Base-by-base conservation (phyloP, 2,888 invertebrate genomes). In the Aleiodes leptofemur region DNA sequence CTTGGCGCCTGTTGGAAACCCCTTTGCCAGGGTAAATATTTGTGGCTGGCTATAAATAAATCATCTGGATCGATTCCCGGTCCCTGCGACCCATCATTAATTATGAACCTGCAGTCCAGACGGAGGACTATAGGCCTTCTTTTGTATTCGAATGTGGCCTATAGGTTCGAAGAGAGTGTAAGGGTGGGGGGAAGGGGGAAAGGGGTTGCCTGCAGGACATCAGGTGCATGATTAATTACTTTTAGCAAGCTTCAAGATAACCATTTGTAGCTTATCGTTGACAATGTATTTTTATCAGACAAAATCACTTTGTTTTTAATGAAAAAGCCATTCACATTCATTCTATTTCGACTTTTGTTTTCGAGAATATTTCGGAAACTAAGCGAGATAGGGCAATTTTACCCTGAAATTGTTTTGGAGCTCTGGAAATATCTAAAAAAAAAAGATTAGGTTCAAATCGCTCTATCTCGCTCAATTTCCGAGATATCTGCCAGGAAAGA, bases 1-100 rank as follows among this genome's bases (percentile, higher is more conserved):
- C 59, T 34, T n/a, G 38, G 61, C 61, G 34, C 61, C 38, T 38
- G 61, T n/a, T 64, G 43, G 43, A 64, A 64, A 64, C 48, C 64
- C 79, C 75, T 59, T 59, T 72, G 23, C 48, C 23, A 73, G 50
- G 50, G 78, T 73, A 79, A 81, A 80, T 81, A 79, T 81, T 80
- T 79, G 76, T 59, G 57, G 61, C 57, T 53, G 57, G 64, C 38
- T 69, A 76, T 76, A 73, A 78, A 76, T 78, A 53, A 77, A 76
- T 76, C 76, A 77, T 74, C 56, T 16, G 55, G 56, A 72, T 69
- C 68, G 53, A 76, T 72, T 55, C 43, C 34, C 14, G 9, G 69
- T 59, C 69, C 55, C 53, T 61, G 59, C 51, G 69, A 55, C 55
- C n/a, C 68, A 72, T 69, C 76, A 72, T 76, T 76, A 76, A 76